A percentile compares a stretch with the other conserved stretches of the same genome.
phyloP scores from a whole-genome alignment of 2,113 vertebrate species.

The Trogon melanurus region DNA sequence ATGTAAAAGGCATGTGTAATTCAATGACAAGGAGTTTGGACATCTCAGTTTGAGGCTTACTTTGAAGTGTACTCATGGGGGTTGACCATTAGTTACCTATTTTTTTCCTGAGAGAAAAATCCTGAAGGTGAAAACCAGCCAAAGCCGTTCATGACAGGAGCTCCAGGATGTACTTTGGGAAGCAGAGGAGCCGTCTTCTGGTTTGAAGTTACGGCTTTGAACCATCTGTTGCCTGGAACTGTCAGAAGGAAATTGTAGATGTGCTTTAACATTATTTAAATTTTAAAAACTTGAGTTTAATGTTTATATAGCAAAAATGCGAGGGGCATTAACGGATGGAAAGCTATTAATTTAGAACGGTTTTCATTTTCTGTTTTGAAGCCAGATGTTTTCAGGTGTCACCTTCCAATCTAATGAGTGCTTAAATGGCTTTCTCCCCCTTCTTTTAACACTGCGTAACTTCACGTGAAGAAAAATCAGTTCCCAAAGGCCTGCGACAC shows the following conservation, averaged over 20 bases:
- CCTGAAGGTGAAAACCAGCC: background rate
- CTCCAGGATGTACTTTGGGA: background rate
- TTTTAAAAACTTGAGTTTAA: background rate
- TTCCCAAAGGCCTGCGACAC: background rate
- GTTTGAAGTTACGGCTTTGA: background rate
- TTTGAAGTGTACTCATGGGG: background rate
- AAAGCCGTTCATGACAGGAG: background rate
- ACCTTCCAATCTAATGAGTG: constrained; percentile 49
- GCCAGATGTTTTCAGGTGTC: constrained; percentile 61
- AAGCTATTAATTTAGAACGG: constrained; percentile 32
- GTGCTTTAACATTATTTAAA: background rate
- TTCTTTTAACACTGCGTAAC: background rate
- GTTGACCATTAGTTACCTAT: background rate
- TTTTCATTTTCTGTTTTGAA: constrained; percentile 4
- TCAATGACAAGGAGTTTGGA: background rate
- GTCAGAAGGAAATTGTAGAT: background rate
- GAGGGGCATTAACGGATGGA: background rate
- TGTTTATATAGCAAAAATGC: background rate
- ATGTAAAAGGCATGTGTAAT: background rate
- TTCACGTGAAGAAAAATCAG: background rate
- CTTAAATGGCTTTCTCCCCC: background rate
- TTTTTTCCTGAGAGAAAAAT: background rate
- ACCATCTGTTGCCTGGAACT: constrained; percentile 25
- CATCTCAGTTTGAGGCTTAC: background rate
- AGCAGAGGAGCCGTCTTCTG: background rate